These are phyloP conservation scores for Alviniconcha marisindica DNA, from an alignment of 1,140 invertebrate species.

Conservation along the genomic window DNA sequence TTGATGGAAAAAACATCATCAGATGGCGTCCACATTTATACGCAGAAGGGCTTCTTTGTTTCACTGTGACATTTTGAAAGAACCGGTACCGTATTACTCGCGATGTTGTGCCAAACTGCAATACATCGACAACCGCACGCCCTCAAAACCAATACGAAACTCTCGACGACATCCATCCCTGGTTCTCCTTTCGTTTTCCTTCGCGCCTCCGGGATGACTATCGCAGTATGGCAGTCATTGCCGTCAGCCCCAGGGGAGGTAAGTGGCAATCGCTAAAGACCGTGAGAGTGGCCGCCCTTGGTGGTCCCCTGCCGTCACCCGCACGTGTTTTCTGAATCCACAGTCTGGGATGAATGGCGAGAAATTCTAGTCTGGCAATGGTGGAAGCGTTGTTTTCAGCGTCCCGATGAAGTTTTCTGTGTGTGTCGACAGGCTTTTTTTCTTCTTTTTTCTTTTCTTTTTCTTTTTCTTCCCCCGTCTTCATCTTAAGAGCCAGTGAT, in stretches of 20 bases:
- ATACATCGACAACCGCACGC: slow-evolving; percentile 1
- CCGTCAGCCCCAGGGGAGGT: slow-evolving; percentile 19
- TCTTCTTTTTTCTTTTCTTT: not conserved
- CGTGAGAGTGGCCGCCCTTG: slow-evolving; percentile 38
- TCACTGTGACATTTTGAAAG: not conserved
- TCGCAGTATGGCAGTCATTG: slow-evolving; percentile 31
- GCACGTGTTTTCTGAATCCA: slow-evolving; percentile 38
- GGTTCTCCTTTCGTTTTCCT: slow-evolving; percentile 20
- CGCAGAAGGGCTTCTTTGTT: too few relatives aligned
- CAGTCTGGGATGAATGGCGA: slow-evolving; percentile 17
- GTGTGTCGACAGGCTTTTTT: slow-evolving; percentile 10
- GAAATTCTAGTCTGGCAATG: slow-evolving; percentile 32
- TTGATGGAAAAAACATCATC: too few relatives aligned
- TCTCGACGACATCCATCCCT: not conserved
- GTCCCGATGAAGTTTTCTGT: not conserved
- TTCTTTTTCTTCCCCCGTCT: not conserved
- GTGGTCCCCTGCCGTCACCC: slow-evolving; percentile 33
- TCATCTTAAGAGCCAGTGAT: not conserved
- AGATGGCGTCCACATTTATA: too few relatives aligned
- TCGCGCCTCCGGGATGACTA: not conserved
- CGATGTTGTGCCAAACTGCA: not conserved
- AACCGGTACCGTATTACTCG: not conserved
- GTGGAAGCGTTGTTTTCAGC: slow-evolving; percentile 18
- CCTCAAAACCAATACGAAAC: not conserved
- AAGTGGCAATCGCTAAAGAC: slow-evolving; percentile 41